Conservation (phyloP, 2,113 vertebrate genomes). For the Emydocephalus ijimae region DNA sequence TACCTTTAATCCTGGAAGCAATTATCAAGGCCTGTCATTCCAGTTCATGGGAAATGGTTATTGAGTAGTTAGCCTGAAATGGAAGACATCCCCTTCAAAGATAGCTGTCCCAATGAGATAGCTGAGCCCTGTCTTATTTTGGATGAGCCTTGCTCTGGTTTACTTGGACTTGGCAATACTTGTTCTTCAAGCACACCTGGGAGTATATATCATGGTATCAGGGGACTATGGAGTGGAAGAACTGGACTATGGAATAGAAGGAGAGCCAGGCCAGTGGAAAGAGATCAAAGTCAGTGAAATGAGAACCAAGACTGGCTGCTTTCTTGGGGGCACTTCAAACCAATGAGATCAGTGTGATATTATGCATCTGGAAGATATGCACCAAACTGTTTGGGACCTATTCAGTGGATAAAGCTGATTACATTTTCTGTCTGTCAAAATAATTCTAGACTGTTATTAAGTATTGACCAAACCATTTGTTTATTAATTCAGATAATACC, state of each 20-base stretch:
- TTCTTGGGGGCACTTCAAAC: neutral
- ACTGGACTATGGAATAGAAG: neutral
- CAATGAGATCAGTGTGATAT: neutral
- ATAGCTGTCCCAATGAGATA: neutral
- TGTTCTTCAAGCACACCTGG: neutral
- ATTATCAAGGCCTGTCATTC: neutral
- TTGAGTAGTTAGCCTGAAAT: neutral
- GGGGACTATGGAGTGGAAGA: neutral
- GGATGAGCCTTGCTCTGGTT: neutral
- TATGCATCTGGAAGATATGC: neutral
- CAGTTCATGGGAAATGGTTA: neutral
- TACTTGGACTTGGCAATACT: neutral
- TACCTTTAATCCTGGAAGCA: neutral
- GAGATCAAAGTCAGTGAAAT: neutral
- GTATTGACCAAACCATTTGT: neutral
- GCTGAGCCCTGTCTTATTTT: neutral
- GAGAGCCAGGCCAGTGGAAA: neutral
- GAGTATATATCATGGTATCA: neutral
- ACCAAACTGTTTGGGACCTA: neutral
- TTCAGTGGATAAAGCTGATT: neutral
- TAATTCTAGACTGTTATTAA: neutral
- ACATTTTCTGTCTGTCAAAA: neutral
- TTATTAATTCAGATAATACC: neutral
- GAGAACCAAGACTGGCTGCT: neutral
- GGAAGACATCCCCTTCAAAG: neutral